Evolutionary conservation across 2,888 invertebrate species (phyloP).

Genomic region (Cantharis lateralis): DNA sequence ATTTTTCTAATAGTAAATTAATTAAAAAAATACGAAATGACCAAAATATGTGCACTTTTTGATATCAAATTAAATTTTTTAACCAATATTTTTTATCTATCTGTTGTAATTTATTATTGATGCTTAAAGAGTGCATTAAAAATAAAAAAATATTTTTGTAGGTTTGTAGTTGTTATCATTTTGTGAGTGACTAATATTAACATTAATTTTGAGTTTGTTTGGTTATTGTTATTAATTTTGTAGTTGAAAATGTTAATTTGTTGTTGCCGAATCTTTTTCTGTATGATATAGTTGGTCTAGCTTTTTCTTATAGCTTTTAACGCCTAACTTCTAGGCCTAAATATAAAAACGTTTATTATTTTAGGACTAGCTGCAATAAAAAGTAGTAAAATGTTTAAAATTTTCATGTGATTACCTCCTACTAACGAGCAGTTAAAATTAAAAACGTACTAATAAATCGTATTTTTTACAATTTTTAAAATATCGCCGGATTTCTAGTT

Average conservation of each 20-base stretch:
- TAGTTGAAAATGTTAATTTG: background rate
- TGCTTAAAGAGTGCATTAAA: conserved; percentile 20
- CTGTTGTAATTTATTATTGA: conserved; percentile 3
- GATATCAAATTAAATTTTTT: conserved; percentile 2
- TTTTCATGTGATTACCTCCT: background rate
- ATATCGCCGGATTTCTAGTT: background rate
- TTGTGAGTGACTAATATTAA: conserved; percentile 7
- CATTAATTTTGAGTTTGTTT: conserved; percentile 11
- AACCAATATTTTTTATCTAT: conserved; percentile 7
- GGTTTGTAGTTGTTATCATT: conserved; percentile 23
- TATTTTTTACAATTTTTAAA: background rate
- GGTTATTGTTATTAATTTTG: conserved; percentile 14
- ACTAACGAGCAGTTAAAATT: background rate
- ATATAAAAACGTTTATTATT: background rate
- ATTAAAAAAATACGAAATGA: conserved; percentile 18
- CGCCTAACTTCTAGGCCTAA: background rate
- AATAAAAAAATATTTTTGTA: conserved; percentile 29
- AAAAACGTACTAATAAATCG: background rate
- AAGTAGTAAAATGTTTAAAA: background rate
- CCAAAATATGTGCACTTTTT: conserved; percentile 27
- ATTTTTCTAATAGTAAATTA: conserved; percentile 1
- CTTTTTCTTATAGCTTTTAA: background rate
- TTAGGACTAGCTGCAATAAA: background rate
- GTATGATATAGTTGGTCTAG: background rate
- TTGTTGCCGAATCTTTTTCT: background rate